These are phyloP conservation scores for Philereme transversata DNA, from an alignment of 2,888 invertebrate species.

Conservation along the genomic window DNA sequence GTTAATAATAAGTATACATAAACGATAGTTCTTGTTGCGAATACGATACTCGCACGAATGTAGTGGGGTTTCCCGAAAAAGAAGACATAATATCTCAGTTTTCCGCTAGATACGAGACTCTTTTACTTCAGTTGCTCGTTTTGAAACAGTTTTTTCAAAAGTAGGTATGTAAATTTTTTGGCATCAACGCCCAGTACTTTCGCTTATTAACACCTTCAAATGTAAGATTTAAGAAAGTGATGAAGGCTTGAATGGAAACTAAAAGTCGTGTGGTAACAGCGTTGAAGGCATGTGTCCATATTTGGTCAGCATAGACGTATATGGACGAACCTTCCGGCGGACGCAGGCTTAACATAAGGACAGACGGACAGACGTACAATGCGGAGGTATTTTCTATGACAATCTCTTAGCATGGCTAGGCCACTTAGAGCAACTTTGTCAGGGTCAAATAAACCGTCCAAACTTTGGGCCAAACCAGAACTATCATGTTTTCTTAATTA, in stretches of 20 bases:
- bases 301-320: slow-evolving; percentile 33
- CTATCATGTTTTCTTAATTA: too few species aligned
- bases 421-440: too few species aligned
- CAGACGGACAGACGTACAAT: slow-evolving; percentile 21
- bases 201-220: slow-evolving; percentile 15
- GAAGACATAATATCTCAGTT: too few species aligned
- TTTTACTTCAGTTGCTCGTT: too few species aligned
- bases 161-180: not conserved
- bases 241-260: slow-evolving; percentile 31
- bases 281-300: slow-evolving; percentile 31
- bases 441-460: too few species aligned
- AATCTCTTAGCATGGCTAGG: not conserved
- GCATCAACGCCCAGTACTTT: slow-evolving; percentile 11
- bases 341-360: slow-evolving; percentile 29
- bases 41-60: not conserved
- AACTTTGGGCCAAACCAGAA: too few species aligned
- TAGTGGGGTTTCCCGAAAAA: too few species aligned
- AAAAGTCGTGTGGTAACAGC: slow-evolving; percentile 35
- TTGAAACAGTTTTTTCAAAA: too few species aligned
- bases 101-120: too few species aligned
- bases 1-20: slow-evolving; percentile 23
- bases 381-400: slow-evolving; percentile 25
- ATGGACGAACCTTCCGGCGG: slow-evolving; percentile 39
- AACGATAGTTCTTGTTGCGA: slow-evolving; percentile 2
- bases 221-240: slow-evolving; percentile 26